Base-by-base conservation (phyloP, 1,140 invertebrate genomes). In the Manduca sexta region DNA sequence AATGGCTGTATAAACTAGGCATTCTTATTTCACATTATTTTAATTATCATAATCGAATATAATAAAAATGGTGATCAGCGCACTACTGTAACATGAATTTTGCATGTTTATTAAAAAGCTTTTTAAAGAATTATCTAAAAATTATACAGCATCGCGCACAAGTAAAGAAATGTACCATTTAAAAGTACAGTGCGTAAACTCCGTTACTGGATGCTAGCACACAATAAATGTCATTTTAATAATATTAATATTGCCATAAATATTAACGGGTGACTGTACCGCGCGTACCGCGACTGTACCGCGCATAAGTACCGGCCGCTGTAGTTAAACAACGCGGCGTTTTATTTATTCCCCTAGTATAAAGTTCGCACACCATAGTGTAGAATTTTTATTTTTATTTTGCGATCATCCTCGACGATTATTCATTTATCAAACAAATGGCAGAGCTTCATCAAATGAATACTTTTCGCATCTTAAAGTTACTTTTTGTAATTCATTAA, bases 381-480 rank as follows among this genome's bases (percentile, higher is more conserved):
- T 60, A 46, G 37, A 29, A 16, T 40, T 60, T 64, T 64, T 60
- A 54, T 63, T 70, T 67, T 59, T 57, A 52, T 56, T 60, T 58
- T 30, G 26, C 52, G 40, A 52, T 62, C 62, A 52, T 54, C 49
- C 46, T 16, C 33, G 43, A 46, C 56, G 52, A 69, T 72, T 64
- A 67, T 66, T 73, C 58, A 76, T 71, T 65, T 63, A 67, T 74
- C 64, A 72, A 71, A 68, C 52, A 68, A 74, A 76, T 72, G 53
- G 62, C 58, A 49, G 55, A 52, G 58, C 69, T 74, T 64, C 66
- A 68, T 69, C 65, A 73, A 68, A 66, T 56, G 51, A 56, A 58
- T 69, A 69, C 67, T 52, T 61, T 48, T 53, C 48, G 29, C 42
- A 64, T 68, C 57, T 60, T 49, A 35, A 49, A 45, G 42, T 46